These are phyloP conservation scores for Cinara cedri DNA, from an alignment of 2,888 invertebrate genomes.

Conservation along the genomic window DNA sequence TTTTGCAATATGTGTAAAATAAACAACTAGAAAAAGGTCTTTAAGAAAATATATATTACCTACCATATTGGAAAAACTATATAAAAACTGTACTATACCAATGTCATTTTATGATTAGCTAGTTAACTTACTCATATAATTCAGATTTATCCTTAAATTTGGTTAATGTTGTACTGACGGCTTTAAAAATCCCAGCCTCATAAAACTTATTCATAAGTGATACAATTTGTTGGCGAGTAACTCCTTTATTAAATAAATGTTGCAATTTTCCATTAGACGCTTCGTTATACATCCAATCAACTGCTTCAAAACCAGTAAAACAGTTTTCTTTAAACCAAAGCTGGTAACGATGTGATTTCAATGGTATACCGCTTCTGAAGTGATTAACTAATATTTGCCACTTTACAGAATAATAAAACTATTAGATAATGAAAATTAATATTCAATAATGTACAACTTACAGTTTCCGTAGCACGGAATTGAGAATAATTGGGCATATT, in stretches of 20 bases:
- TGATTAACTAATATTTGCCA: slow-evolving; percentile 48
- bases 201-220: slow-evolving; percentile 44
- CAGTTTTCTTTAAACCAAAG: slow-evolving; percentile 51
- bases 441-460: no score
- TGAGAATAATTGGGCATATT: slow-evolving; percentile 32
- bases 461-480: slow-evolving; percentile 49
- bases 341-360: slow-evolving; percentile 42
- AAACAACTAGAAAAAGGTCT: no score
- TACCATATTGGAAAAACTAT: no score
- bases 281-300: slow-evolving; percentile 49
- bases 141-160: slow-evolving; percentile 49
- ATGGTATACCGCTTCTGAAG: slow-evolving; percentile 35
- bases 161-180: slow-evolving; percentile 29
- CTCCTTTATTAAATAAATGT: slow-evolving; percentile 46
- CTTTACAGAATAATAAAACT: neutral
- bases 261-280: slow-evolving; percentile 35
- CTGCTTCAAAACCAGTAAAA: slow-evolving; percentile 42
- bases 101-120: no score
- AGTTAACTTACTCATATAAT: slow-evolving; percentile 41
- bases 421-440: neutral
- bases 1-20: no score
- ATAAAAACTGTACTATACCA: no score
- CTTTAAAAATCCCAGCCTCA: slow-evolving; percentile 45
- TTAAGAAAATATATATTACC: no score
- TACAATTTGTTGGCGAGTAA: slow-evolving; percentile 45